Evolutionary conservation across 2,113 vertebrate species (phyloP).

Genomic region (Xyrauchen texanus): DNA sequence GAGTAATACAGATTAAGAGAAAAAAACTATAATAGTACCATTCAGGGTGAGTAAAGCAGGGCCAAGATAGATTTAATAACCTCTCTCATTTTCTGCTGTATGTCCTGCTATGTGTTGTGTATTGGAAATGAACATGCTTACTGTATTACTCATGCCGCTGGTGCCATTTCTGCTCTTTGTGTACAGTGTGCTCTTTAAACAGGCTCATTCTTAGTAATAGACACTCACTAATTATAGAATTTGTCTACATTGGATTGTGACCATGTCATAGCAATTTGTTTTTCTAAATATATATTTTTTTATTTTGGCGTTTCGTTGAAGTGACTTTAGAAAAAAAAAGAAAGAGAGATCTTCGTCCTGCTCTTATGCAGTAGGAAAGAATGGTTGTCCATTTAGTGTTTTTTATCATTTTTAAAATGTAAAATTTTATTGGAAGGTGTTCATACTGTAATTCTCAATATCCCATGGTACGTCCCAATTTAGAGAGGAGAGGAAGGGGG

Average conservation of each 20-base stretch:
- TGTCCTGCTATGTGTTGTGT: not conserved
- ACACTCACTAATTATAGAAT: constrained; percentile 28
- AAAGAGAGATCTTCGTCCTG: not conserved
- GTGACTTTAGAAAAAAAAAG: too few species aligned
- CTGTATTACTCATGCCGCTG: not conserved
- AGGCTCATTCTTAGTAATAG: constrained; percentile 23
- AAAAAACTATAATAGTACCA: constrained; percentile 12
- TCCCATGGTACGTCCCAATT: constrained; percentile 5
- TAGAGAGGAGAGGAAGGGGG: constrained; percentile 1
- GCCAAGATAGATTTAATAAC: constrained; percentile 13
- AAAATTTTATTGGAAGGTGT: constrained; percentile 35
- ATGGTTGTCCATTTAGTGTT: not conserved
- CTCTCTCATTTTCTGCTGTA: not conserved
- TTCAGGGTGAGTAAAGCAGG: constrained; percentile 1
- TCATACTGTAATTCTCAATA: not conserved
- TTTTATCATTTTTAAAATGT: not conserved
- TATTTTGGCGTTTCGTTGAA: too few species aligned
- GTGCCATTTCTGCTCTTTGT: constrained; percentile 28
- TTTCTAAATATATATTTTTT: not conserved
- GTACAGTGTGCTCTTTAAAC: not conserved
- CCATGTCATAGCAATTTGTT: not conserved
- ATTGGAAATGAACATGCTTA: not conserved
- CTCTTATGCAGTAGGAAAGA: constrained; percentile 1
- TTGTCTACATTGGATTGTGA: constrained; percentile 9
- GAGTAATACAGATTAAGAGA: constrained; percentile 9